Evolutionary conservation across 2,888 invertebrate species (phyloP).

Genomic region (Celastrina argiolus): DNA sequence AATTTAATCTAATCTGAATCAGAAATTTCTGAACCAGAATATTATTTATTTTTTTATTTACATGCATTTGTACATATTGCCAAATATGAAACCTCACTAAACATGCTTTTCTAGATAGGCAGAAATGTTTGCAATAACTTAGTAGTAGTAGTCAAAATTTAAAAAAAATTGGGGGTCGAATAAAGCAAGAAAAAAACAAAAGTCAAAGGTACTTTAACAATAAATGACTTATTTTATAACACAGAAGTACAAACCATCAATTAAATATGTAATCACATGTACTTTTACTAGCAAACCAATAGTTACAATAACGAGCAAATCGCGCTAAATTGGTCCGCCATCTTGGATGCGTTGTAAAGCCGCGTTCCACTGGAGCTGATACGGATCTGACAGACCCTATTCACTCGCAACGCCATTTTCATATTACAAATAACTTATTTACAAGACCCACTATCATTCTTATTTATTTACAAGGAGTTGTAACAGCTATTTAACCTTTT

Average conservation of each 20-base stretch:
- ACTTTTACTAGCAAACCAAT: not conserved
- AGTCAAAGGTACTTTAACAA: too few species aligned
- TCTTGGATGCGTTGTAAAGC: constrained; percentile 20
- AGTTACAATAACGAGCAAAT: constrained; percentile 10
- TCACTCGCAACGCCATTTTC: constrained; percentile 23
- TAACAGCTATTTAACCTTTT: not conserved
- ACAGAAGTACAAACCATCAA: not conserved
- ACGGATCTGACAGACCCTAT: constrained; percentile 25
- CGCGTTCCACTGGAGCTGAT: constrained; percentile 23
- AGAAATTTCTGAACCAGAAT: too few species aligned
- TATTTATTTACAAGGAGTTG: not conserved
- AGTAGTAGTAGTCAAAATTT: too few species aligned
- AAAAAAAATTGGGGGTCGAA: too few species aligned
- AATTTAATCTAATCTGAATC: constrained; percentile 32
- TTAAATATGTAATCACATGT: not conserved
- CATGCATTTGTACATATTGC: too few species aligned
- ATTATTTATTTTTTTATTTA: too few species aligned
- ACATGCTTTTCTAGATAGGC: too few species aligned
- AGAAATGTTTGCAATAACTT: too few species aligned
- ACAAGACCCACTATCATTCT: constrained; percentile 20
- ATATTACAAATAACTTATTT: constrained; percentile 28
- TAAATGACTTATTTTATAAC: too few species aligned
- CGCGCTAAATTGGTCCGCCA: constrained; percentile 24
- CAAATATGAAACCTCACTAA: too few species aligned
- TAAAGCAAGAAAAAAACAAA: too few species aligned